phyloP scores from a whole-genome alignment of 2,797 vertebrate species.

The Clarias platycephalus region DNA sequence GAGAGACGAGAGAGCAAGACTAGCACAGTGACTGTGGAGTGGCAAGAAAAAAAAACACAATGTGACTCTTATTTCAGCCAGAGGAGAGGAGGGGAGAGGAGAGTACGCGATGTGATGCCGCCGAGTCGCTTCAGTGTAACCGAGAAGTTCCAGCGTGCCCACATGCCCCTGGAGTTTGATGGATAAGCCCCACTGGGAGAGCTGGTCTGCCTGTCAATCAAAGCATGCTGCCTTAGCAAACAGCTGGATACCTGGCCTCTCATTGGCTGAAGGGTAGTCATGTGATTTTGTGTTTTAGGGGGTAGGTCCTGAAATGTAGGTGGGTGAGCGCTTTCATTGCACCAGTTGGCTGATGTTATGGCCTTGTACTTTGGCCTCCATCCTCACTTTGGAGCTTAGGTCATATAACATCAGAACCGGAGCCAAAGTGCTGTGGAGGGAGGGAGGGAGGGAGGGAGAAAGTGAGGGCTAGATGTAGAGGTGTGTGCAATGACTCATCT shows the following conservation, averaged over 20 bases:
- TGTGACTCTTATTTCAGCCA: conserved; percentile 61
- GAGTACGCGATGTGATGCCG: conserved; percentile 55
- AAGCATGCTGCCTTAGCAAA: conserved; percentile 41
- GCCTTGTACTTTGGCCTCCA: conserved; percentile 68
- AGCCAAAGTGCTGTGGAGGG: conserved; percentile 38
- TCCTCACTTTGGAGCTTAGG: conserved; percentile 60
- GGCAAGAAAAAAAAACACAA: conserved; percentile 51
- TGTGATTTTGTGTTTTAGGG: conserved; percentile 30
- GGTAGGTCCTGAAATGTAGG: conserved; percentile 40
- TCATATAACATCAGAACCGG: conserved; percentile 42
- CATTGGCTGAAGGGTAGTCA: conserved; percentile 58
- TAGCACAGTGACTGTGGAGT: conserved; percentile 49
- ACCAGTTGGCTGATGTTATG: conserved; percentile 64
- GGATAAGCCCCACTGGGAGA: conserved; percentile 65
- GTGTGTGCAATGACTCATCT: conserved; percentile 41
- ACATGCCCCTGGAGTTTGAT: conserved; percentile 54
- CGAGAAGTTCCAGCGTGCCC: conserved; percentile 49
- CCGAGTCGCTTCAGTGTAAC: conserved; percentile 47
- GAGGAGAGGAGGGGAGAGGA: conserved; percentile 36
- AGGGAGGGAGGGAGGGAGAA: conserved; percentile 12
- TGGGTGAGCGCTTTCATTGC: conserved; percentile 51
- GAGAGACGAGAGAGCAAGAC: conserved; percentile 35
- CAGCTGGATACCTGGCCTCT: conserved; percentile 41
- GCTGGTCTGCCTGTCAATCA: conserved; percentile 66
- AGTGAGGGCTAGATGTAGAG: conserved; percentile 18